Evolutionary conservation across 2,888 invertebrate species (phyloP).

Genomic region (Antitype chi): DNA sequence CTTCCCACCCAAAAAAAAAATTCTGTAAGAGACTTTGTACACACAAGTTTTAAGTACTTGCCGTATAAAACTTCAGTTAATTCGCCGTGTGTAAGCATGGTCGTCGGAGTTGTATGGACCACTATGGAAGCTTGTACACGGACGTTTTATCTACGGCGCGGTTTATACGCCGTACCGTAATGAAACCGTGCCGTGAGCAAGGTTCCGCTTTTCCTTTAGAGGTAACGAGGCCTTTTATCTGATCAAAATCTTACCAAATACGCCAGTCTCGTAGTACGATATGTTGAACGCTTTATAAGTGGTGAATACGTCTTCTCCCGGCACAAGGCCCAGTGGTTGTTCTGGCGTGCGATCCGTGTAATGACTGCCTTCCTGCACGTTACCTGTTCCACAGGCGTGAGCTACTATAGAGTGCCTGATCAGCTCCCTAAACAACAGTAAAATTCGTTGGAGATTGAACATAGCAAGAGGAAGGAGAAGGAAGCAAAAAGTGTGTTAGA

Average conservation of each 20-base stretch:
- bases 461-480: not conserved
- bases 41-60: too few relatives aligned
- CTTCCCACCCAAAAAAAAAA: too few relatives aligned
- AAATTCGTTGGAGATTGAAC: not conserved
- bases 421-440: conserved; percentile 69
- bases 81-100: too few relatives aligned
- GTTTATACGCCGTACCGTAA: too few relatives aligned
- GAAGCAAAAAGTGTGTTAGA: not conserved
- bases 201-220: too few relatives aligned
- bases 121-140: too few relatives aligned
- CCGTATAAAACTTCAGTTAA: too few relatives aligned
- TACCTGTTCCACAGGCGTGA: conserved; percentile 77
- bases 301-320: conserved; percentile 74
- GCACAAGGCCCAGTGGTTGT: conserved; percentile 75
- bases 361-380: conserved; percentile 73
- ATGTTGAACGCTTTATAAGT: conserved; percentile 81
- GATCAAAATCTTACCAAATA: conserved; percentile 77
- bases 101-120: too few relatives aligned
- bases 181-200: too few relatives aligned
- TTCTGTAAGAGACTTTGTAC: too few relatives aligned
- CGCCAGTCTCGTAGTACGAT: conserved; percentile 79
- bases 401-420: conserved; percentile 78
- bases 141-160: too few relatives aligned
- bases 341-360: conserved; percentile 72
- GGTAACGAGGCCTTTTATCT: not conserved